phyloP scores from a whole-genome alignment of 2,888 invertebrate species.

The Dorcus hopei region DNA sequence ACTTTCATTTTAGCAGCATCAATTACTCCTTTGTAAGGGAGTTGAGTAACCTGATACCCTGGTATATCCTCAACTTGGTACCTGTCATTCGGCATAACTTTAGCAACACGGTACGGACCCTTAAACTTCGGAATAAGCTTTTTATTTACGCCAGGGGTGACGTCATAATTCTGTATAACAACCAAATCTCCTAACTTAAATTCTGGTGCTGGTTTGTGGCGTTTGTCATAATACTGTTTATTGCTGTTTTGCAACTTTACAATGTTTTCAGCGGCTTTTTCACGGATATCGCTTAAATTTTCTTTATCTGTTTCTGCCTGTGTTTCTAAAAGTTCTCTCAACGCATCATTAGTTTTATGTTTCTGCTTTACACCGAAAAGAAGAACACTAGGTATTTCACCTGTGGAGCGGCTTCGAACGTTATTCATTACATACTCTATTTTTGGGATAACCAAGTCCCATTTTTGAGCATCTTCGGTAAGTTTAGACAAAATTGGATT shows the following conservation, averaged over 20 bases:
- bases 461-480: slow-evolving; percentile 16
- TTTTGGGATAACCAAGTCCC: slow-evolving; percentile 23
- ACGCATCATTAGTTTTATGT: slow-evolving; percentile 18
- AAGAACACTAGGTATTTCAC: slow-evolving; percentile 28
- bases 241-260: slow-evolving; percentile 25
- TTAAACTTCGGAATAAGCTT: neutral
- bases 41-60: too few species aligned
- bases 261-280: slow-evolving; percentile 20
- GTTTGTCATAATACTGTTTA: slow-evolving; percentile 28
- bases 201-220: slow-evolving; percentile 22
- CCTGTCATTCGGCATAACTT: too few species aligned
- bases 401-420: slow-evolving; percentile 21
- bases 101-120: neutral
- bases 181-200: slow-evolving; percentile 26
- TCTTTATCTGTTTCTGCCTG: neutral
- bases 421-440: slow-evolving; percentile 22
- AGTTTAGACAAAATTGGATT: slow-evolving; percentile 31
- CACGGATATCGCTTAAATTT: slow-evolving; percentile 21
- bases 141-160: slow-evolving; percentile 17
- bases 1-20: too few species aligned
- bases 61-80: too few species aligned
- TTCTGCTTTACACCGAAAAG: slow-evolving; percentile 32
- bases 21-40: too few species aligned
- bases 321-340: slow-evolving; percentile 5
- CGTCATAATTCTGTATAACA: slow-evolving; percentile 23